Evolutionary conservation across 2,888 invertebrate genomes (phyloP).

Genomic region (Diplolepis rosae): DNA sequence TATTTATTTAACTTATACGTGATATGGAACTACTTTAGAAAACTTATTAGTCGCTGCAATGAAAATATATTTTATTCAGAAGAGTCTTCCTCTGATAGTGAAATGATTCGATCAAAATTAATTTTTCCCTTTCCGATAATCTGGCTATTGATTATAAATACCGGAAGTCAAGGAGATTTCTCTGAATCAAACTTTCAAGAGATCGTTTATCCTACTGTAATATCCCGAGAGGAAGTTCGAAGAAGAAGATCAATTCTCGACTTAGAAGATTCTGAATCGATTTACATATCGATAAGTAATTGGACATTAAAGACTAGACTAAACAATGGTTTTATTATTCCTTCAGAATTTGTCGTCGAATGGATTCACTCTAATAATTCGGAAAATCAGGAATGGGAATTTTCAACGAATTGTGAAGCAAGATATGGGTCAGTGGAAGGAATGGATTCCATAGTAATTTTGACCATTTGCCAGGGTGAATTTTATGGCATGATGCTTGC

Average conservation of each 20-base stretch:
- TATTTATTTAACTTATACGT: no score
- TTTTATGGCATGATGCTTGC: conserved; percentile 76
- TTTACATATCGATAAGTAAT: conserved; percentile 54
- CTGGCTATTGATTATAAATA: conserved; percentile 1
- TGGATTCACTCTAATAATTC: conserved; percentile 39
- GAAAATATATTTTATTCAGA: neutral
- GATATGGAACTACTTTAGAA: no score
- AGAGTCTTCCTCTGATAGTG: neutral
- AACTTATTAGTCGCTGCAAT: neutral
- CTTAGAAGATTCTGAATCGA: conserved; percentile 30
- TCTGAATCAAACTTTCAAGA: conserved; percentile 11
- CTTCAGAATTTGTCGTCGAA: conserved; percentile 49
- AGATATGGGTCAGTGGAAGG: conserved; percentile 53
- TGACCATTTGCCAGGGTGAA: conserved; percentile 76
- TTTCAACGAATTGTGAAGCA: conserved; percentile 46
- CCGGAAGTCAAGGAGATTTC: conserved; percentile 13
- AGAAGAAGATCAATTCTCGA: conserved; percentile 5
- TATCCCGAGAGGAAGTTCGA: conserved; percentile 45
- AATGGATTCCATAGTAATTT: conserved; percentile 74
- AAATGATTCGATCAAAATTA: neutral
- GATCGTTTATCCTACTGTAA: conserved; percentile 58
- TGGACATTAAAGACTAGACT: conserved; percentile 59
- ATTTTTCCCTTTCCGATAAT: neutral
- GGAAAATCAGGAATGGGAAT: neutral
- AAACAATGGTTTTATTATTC: conserved; percentile 52